These are phyloP conservation scores for Suncus etruscus DNA, from an alignment of 2,113 vertebrate species.

Conservation along the genomic window DNA sequence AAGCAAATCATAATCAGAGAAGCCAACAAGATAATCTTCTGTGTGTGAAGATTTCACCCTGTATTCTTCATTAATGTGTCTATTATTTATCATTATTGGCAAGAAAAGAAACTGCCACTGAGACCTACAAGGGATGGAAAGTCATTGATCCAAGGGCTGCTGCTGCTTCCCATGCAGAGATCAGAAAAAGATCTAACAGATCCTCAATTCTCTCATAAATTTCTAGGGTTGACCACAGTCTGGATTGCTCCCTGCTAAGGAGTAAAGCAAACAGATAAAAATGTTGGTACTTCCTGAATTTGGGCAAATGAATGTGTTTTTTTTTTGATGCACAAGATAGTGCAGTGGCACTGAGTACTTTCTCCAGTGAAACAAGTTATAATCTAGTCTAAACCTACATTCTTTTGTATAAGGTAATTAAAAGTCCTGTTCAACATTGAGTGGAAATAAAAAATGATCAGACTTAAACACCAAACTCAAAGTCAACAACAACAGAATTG, in stretches of 20 bases:
- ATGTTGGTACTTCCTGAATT: slow-evolving; percentile 23
- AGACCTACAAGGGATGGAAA: slow-evolving; percentile 58
- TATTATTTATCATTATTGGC: slow-evolving; percentile 65
- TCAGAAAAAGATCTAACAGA: slow-evolving; percentile 52
- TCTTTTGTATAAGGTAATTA: neutral
- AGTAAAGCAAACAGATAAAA: slow-evolving; percentile 18
- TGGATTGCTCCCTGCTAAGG: neutral
- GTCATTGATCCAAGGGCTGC: slow-evolving; percentile 59
- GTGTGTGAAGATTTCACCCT: neutral
- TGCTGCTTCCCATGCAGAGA: slow-evolving; percentile 70
- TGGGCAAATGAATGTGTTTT: slow-evolving; percentile 42
- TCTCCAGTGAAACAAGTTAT: slow-evolving; percentile 33
- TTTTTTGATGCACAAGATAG: slow-evolving; percentile 6
- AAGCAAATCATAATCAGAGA: slow-evolving; percentile 46
- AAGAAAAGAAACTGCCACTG: slow-evolving; percentile 70
- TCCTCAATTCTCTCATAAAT: neutral
- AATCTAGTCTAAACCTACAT: slow-evolving; percentile 26
- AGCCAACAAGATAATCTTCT: slow-evolving; percentile 33
- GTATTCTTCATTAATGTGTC: slow-evolving; percentile 50
- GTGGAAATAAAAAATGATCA: too few relatives aligned
- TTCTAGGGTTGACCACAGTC: slow-evolving; percentile 52
- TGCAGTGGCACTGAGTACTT: neutral
- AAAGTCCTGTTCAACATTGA: neutral
- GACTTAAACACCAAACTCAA: too few relatives aligned
- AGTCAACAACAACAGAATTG: too few relatives aligned